Evolutionary conservation across 23 tunicate species (phyloP).

Genomic region (Trididemnum miniatum): DNA sequence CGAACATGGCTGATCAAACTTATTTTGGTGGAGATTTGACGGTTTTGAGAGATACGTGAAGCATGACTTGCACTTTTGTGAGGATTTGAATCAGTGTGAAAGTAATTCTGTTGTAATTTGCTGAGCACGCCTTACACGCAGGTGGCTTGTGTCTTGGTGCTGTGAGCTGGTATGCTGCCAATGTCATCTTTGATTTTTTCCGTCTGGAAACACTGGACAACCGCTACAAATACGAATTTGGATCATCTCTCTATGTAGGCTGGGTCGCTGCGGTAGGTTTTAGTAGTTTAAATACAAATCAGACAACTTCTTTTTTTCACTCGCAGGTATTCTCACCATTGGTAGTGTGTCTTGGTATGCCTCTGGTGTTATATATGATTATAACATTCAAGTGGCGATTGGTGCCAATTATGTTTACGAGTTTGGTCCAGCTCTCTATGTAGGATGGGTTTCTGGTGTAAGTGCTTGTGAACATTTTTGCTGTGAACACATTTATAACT

Average conservation of each 20-base stretch:
- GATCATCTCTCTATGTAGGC: slow-evolving; percentile 84
- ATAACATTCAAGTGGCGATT: slow-evolving; percentile 11
- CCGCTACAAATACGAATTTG: slow-evolving; percentile 67
- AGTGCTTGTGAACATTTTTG: too few relatives aligned
- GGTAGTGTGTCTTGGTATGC: slow-evolving; percentile 91
- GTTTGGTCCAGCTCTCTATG: slow-evolving; percentile 79
- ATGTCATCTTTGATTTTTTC: slow-evolving; percentile 62
- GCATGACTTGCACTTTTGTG: not conserved
- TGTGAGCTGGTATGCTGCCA: slow-evolving; percentile 91
- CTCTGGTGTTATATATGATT: slow-evolving; percentile 64
- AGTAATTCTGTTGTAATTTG: not conserved
- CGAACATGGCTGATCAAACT: too few relatives aligned
- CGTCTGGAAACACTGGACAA: not conserved
- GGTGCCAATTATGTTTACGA: slow-evolving; percentile 54
- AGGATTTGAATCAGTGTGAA: not conserved
- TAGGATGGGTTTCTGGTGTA: slow-evolving; percentile 86
- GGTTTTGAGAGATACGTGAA: too few relatives aligned
- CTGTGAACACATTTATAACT: too few relatives aligned
- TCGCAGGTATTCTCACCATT: slow-evolving; percentile 62
- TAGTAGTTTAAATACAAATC: not conserved
- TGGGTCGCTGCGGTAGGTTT: slow-evolving; percentile 83
- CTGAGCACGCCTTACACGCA: slow-evolving; percentile 19
- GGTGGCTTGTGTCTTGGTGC: slow-evolving; percentile 68
- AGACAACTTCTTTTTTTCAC: not conserved
- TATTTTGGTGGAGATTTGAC: too few relatives aligned